Conservation (phyloP, 2,113 vertebrate genomes). For the Mugil cephalus region DNA sequence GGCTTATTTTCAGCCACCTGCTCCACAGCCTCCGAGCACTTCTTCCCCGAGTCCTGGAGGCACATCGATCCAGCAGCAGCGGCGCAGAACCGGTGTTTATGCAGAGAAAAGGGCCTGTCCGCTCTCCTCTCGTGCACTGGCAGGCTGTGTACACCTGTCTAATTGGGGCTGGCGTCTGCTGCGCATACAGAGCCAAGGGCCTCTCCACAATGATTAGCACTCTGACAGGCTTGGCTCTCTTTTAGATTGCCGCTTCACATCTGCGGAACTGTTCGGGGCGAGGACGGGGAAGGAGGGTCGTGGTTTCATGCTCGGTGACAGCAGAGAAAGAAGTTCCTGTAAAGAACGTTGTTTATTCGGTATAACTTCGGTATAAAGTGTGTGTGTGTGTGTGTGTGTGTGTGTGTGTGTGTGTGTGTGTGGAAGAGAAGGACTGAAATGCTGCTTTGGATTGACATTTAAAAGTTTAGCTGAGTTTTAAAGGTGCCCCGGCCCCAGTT, state of each 20-base stretch:
- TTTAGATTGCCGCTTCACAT: conserved; percentile 71
- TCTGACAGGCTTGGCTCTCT: conserved; percentile 67
- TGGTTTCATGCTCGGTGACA: conserved; percentile 23
- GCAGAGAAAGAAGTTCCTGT: neutral
- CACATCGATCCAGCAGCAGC: conserved; percentile 62
- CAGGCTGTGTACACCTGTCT: conserved; percentile 72
- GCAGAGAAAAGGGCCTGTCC: conserved; percentile 50
- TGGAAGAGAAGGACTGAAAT: conserved; percentile 2
- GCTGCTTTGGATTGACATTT: conserved; percentile 21
- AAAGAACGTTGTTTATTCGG: conserved; percentile 4
- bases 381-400: too few species aligned
- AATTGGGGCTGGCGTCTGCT: conserved; percentile 76
- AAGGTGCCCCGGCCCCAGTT: neutral
- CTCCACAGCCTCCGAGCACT: neutral
- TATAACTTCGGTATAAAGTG: too few species aligned
- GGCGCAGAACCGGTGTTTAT: conserved; percentile 66
- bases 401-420: too few species aligned
- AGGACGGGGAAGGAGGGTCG: conserved; percentile 12
- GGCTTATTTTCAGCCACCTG: conserved; percentile 31
- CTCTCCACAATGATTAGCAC: conserved; percentile 76
- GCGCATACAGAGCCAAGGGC: conserved; percentile 69
- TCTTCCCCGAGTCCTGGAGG: conserved; percentile 9
- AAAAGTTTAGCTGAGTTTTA: conserved; percentile 5
- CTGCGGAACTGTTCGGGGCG: conserved; percentile 49
- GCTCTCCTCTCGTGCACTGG: conserved; percentile 53